phyloP scores from a whole-genome alignment of 2,797 vertebrate species.

The Sebastes hubbsi region DNA sequence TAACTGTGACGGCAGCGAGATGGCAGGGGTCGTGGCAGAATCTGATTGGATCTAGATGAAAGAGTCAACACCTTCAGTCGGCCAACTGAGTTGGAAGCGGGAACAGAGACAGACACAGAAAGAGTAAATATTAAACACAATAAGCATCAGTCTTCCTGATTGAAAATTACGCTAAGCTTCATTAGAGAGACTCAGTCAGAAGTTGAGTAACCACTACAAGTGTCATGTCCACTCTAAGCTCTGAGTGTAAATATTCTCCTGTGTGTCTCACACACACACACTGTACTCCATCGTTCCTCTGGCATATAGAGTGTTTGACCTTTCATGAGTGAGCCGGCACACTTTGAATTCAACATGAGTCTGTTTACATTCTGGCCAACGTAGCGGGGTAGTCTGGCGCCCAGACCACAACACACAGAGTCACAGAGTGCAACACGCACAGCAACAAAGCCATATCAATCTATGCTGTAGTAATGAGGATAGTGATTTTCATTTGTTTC shows the following conservation, averaged over 20 bases:
- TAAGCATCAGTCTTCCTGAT: not conserved
- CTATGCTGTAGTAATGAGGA: not conserved
- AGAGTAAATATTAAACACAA: not conserved
- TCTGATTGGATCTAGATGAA: not conserved
- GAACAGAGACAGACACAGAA: not conserved
- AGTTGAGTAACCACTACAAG: not conserved
- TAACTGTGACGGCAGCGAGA: no score
- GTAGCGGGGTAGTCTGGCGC: not conserved
- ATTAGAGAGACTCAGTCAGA: not conserved
- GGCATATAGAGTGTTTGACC: not conserved
- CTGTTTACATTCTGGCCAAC: constrained; percentile 8
- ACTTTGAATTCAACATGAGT: not conserved
- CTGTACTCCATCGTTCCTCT: not conserved
- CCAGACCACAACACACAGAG: not conserved
- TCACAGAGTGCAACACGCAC: not conserved
- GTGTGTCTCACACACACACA: not conserved
- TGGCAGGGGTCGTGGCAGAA: not conserved
- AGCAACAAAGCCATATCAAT: not conserved
- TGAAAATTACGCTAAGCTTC: not conserved
- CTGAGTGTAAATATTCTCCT: not conserved
- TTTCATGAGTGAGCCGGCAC: not conserved
- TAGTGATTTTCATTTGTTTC: not conserved
- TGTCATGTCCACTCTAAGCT: not conserved
- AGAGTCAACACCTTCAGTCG: not conserved
- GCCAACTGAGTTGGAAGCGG: not conserved